A percentile compares a stretch with the other conserved stretches of the same genome.
phyloP scores from a whole-genome alignment of 2,888 invertebrate genomes.

The Tricholauxania praeusta region DNA sequence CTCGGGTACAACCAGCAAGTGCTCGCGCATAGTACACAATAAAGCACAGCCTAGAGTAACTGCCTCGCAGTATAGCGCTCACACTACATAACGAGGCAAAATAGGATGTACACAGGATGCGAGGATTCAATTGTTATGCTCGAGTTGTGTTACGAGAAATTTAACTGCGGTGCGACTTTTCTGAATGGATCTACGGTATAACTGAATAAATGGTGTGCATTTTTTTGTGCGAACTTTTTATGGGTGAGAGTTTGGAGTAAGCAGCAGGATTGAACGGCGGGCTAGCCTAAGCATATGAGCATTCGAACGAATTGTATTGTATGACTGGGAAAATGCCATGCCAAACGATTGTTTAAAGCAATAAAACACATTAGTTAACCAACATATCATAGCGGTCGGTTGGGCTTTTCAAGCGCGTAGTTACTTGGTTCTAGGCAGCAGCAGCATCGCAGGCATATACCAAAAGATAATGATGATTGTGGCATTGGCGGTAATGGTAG shows the following conservation, averaged over 20 bases:
- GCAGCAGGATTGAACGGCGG: too few relatives aligned
- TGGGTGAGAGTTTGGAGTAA: not conserved
- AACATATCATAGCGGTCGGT: slow-evolving; percentile 28
- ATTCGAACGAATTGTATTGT: not conserved
- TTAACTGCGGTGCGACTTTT: slow-evolving; percentile 34
- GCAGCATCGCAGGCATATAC: not conserved
- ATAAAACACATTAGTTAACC: slow-evolving; percentile 32
- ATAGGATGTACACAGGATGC: not conserved
- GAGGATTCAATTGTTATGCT: slow-evolving; percentile 34
- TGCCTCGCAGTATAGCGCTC: too few relatives aligned
- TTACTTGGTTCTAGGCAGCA: not conserved
- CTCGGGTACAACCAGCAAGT: not conserved
- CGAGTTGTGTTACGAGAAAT: slow-evolving; percentile 31
- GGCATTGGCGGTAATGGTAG: not conserved
- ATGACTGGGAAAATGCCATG: not conserved
- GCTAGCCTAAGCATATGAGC: not conserved
- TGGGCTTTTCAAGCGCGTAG: not conserved
- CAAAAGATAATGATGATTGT: slow-evolving; percentile 16
- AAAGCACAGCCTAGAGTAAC: not conserved
- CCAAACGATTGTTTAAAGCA: slow-evolving; percentile 27
- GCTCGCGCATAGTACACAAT: not conserved
- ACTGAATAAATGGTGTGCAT: slow-evolving; percentile 7
- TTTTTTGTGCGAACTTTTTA: not conserved
- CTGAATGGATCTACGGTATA: not conserved
- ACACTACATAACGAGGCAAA: not conserved